phyloP scores from a whole-genome alignment of 2,797 vertebrate species.

The Myripristis jacobus region DNA sequence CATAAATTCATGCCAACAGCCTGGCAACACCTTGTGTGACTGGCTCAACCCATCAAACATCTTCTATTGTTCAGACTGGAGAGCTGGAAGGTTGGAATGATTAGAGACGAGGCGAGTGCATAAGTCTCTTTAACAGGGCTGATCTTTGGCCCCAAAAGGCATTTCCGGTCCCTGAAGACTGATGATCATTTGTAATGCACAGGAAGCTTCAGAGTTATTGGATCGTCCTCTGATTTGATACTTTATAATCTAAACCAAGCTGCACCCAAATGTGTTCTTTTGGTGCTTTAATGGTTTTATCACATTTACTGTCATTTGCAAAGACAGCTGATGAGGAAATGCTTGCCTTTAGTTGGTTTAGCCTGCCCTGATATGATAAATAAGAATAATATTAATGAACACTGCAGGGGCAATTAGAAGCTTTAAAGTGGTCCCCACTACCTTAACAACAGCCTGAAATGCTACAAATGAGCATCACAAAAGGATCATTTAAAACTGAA shows the following conservation, averaged over 20 bases:
- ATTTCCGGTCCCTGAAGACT: conserved; percentile 8
- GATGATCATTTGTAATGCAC: background rate
- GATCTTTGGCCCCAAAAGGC: background rate
- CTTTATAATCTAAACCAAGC: background rate
- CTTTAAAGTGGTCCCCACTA: background rate
- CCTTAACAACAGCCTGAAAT: background rate
- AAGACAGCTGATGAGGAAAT: background rate
- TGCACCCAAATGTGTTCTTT: background rate
- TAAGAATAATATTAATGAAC: too few species aligned
- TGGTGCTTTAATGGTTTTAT: background rate
- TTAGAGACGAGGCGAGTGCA: conserved; percentile 15
- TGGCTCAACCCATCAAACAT: conserved; percentile 68
- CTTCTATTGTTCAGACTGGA: conserved; percentile 15
- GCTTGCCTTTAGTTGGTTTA: too few species aligned
- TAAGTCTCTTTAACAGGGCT: background rate
- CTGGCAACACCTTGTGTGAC: conserved; percentile 61
- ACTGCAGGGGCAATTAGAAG: too few species aligned
- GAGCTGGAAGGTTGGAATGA: conserved; percentile 22
- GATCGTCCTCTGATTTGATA: background rate
- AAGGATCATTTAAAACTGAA: conserved; percentile 8
- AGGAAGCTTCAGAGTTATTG: background rate
- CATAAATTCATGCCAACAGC: conserved; percentile 62
- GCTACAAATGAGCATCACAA: background rate
- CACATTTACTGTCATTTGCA: background rate
- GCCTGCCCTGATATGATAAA: too few species aligned